Evolutionary conservation across 2,113 vertebrate species (phyloP).

Genomic region (Machaerirhynchus nigripectus): DNA sequence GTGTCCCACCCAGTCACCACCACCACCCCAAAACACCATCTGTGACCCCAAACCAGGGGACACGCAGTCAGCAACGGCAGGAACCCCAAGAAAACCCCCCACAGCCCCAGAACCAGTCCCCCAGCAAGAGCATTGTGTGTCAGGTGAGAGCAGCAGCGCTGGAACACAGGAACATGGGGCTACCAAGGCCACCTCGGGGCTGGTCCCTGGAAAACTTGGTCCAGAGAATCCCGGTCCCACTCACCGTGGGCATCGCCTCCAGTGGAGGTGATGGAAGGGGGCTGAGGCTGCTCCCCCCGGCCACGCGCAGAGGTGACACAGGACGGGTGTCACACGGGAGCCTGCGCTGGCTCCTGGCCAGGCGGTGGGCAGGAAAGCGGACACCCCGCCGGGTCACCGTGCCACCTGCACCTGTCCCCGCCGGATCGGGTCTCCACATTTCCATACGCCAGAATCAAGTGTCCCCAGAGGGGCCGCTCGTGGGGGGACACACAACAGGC

Average conservation of each 20-base stretch:
- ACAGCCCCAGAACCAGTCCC: rapidly evolving
- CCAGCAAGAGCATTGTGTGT: rapidly evolving
- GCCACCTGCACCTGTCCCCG: background rate
- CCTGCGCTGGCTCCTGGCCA: background rate
- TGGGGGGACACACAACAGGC: background rate
- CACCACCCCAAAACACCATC: background rate
- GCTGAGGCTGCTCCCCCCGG: background rate
- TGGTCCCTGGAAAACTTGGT: background rate
- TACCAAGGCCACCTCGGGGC: background rate
- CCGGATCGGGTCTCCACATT: constrained; percentile 63
- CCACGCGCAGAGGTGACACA: background rate
- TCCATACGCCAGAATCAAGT: constrained; percentile 27
- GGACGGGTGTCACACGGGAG: background rate
- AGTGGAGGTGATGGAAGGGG: background rate
- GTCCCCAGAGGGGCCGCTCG: background rate
- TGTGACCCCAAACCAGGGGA: background rate
- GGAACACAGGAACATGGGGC: background rate
- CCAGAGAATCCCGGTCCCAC: rapidly evolving
- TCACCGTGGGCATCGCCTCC: rapidly evolving
- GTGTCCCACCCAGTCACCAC: rapidly evolving
- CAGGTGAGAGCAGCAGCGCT: background rate
- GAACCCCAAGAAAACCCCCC: background rate
- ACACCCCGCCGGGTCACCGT: background rate
- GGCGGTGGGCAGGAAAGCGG: background rate
- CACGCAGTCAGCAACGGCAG: rapidly evolving